A percentile compares a stretch with the other conserved stretches of the same genome.
phyloP scores from a whole-genome alignment of 2,113 vertebrate genomes.

The Pontoporia blainvillei region DNA sequence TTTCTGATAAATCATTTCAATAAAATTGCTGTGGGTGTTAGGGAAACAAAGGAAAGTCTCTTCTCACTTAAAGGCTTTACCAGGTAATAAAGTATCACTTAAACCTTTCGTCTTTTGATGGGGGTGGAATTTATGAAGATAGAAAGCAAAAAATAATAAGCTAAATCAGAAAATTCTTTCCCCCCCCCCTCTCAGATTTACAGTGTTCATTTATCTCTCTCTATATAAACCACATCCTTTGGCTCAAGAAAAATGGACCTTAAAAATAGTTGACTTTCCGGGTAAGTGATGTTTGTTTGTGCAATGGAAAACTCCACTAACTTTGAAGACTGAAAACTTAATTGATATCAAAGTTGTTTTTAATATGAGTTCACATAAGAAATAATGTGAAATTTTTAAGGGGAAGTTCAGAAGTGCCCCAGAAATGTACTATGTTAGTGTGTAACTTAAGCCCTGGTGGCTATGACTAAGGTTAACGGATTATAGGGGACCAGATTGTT shows the following conservation, averaged over 20 bases:
- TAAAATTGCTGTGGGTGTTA: background rate
- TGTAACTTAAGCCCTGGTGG: background rate
- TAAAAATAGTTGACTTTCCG: background rate
- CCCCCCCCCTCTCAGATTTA: background rate
- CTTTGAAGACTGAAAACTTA: background rate
- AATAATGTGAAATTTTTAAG: background rate
- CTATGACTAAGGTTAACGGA: background rate
- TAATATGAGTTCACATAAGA: background rate
- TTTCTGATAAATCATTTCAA: background rate
- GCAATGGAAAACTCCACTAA: background rate
- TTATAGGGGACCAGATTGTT: background rate
- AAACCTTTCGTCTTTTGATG: background rate
- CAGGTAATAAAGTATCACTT: background rate
- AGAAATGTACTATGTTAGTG: background rate
- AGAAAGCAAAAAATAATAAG: background rate
- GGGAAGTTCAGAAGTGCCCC: background rate
- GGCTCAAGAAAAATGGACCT: background rate
- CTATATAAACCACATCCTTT: background rate
- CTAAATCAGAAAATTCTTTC: background rate
- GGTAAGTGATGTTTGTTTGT: background rate
- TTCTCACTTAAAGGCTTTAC: background rate
- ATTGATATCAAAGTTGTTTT: conserved; percentile 11
- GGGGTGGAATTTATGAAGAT: background rate
- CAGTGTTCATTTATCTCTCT: background rate
- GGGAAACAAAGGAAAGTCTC: background rate